Conservation (phyloP, 2,888 invertebrate species). For the Phymatocera aterrima region DNA sequence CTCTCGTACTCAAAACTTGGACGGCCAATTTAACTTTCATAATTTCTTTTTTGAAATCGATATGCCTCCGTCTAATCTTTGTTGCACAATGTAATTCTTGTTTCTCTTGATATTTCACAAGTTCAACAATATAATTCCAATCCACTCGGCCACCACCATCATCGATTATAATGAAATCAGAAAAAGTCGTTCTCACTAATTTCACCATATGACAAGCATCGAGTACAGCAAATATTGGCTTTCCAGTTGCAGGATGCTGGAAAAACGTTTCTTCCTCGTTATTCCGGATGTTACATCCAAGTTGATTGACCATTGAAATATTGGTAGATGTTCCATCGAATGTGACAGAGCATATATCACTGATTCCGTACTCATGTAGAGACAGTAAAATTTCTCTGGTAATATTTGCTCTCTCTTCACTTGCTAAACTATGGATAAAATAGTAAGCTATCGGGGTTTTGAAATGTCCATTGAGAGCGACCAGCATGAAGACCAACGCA, state of each 20-base stretch:
- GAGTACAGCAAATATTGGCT: constrained; percentile 20
- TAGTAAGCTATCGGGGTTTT: constrained; percentile 63
- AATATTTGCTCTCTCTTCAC: constrained; percentile 56
- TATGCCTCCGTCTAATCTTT: too few relatives aligned
- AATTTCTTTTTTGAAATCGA: too few relatives aligned
- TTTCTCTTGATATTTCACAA: too few relatives aligned
- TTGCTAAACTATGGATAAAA: constrained; percentile 57
- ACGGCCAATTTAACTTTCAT: too few relatives aligned
- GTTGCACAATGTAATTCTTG: too few relatives aligned
- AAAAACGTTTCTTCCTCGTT: constrained; percentile 19
- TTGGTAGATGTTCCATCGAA: constrained; percentile 61
- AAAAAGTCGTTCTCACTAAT: constrained; percentile 27
- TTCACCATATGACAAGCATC: constrained; percentile 46
- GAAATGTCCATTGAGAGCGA: constrained; percentile 57
- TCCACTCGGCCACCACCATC: constrained; percentile 14
- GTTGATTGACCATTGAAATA: constrained; percentile 50
- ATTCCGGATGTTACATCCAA: constrained; percentile 49
- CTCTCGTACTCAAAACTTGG: too few relatives aligned
- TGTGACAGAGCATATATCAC: constrained; percentile 54
- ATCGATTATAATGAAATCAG: constrained; percentile 34
- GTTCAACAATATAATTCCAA: constrained; percentile 1
- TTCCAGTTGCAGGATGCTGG: constrained; percentile 20
- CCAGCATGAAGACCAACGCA: constrained; percentile 60
- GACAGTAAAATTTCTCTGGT: constrained; percentile 53
- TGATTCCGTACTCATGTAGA: constrained; percentile 55